Percentiles rank a stretch among this genome's conserved stretches.
phyloP scores from a whole-genome alignment of 1,140 invertebrate genomes.

The Parapsyche elsis region DNA sequence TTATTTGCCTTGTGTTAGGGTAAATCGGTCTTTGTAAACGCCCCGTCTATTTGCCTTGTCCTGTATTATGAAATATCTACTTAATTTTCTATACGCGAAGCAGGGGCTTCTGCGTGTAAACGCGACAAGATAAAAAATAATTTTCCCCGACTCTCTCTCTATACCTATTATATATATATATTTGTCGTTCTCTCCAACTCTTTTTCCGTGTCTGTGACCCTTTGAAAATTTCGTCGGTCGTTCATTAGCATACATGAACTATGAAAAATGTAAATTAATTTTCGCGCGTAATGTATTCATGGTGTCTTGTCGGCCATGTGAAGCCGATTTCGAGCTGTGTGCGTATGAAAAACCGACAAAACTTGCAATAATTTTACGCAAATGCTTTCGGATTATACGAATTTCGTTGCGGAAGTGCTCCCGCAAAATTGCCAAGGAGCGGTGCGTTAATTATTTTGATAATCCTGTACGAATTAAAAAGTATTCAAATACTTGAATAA shows the following conservation, averaged over 20 bases:
- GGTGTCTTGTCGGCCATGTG: not conserved
- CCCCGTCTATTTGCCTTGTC: not conserved
- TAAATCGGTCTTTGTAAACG: not conserved
- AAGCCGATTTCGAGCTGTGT: not conserved
- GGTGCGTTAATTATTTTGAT: constrained; percentile 4
- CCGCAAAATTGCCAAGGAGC: not conserved
- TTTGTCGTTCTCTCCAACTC: not conserved
- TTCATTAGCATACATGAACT: constrained; percentile 26
- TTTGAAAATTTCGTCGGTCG: not conserved
- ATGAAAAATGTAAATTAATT: constrained; percentile 37
- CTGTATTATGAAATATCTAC: not conserved
- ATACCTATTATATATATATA: not conserved
- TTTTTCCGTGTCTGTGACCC: not conserved
- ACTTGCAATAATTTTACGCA: constrained; percentile 21
- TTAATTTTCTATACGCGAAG: not conserved
- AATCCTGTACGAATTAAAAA: constrained; percentile 14
- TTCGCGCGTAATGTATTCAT: constrained; percentile 6
- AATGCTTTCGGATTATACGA: constrained; percentile 14
- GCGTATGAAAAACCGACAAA: not conserved
- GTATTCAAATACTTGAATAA: not conserved
- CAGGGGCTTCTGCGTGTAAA: not conserved
- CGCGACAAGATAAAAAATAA: not conserved
- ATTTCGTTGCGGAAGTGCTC: not conserved
- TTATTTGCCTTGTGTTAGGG: too few relatives aligned
- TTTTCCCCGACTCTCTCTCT: not conserved